These are phyloP conservation scores for Nibea coibor DNA, from an alignment of 2,113 vertebrate genomes.

Conservation along the genomic window DNA sequence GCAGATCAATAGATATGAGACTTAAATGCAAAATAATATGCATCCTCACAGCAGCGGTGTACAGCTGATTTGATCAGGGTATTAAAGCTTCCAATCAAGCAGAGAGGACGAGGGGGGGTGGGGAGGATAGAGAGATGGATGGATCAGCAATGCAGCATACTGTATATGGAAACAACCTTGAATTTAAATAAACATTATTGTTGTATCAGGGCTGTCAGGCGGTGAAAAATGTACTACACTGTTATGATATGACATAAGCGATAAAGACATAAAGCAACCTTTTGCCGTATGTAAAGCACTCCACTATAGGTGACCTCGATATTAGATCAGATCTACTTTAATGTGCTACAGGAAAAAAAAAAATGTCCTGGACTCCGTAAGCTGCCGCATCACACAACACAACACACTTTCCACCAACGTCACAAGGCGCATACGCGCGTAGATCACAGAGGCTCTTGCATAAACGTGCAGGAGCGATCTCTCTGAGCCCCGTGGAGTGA, in stretches of 20 bases:
- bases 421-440: too few species aligned
- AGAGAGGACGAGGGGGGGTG: background rate
- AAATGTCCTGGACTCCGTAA: too few species aligned
- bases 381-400: too few species aligned
- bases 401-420: too few species aligned
- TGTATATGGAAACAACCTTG: constrained; percentile 49
- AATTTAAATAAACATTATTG: constrained; percentile 41
- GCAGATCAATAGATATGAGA: constrained; percentile 61
- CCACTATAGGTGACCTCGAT: constrained; percentile 56
- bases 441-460: too few species aligned
- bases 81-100: constrained; percentile 64
- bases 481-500: constrained; percentile 29
- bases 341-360: too few species aligned
- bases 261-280: constrained; percentile 26
- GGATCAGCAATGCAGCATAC: constrained; percentile 53
- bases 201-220: constrained; percentile 24
- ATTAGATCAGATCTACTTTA: background rate
- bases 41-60: constrained; percentile 39
- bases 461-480: constrained; percentile 11
- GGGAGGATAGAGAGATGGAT: constrained; percentile 32
- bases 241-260: constrained; percentile 16
- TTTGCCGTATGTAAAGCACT: constrained; percentile 7
- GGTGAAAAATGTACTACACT: constrained; percentile 23
- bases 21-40: constrained; percentile 61
- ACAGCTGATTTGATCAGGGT: constrained; percentile 57